Percentiles rank a stretch among this genome's conserved stretches.
Conservation (phyloP, 2,888 invertebrate genomes). For the Eupithecia centaureata region DNA sequence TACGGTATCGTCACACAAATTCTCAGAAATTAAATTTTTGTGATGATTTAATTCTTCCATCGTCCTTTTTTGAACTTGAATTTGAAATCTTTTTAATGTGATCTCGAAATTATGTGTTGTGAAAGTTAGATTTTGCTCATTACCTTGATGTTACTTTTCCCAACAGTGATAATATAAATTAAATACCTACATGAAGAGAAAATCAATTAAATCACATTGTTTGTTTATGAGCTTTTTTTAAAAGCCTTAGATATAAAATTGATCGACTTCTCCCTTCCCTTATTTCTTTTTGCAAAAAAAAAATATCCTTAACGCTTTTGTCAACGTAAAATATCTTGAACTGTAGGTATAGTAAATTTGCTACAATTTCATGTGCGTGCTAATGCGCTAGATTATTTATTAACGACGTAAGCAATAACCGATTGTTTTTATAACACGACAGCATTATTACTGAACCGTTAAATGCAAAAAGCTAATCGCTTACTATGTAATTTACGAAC, state of each 20-base stretch:
- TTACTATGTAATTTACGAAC: neutral
- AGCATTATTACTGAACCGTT: neutral
- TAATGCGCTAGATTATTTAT: neutral
- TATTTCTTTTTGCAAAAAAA: too few species aligned
- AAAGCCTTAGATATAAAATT: too few species aligned
- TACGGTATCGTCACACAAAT: neutral
- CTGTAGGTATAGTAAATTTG: neutral
- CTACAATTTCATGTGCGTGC: conserved; percentile 8
- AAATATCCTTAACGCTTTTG: neutral
- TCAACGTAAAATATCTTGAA: neutral
- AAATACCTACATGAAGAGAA: too few species aligned
- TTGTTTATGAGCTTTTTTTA: too few species aligned
- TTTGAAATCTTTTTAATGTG: too few species aligned
- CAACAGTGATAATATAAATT: too few species aligned
- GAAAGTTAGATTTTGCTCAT: too few species aligned
- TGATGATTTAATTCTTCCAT: neutral
- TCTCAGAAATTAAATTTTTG: neutral
- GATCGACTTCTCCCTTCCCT: too few species aligned
- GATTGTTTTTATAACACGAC: conserved; percentile 9
- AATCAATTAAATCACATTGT: too few species aligned
- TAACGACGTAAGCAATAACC: conserved; percentile 6
- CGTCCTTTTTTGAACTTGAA: neutral
- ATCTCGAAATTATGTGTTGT: too few species aligned
- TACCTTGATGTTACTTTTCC: too few species aligned
- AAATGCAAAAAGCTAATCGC: neutral